phyloP scores from a whole-genome alignment of 2,888 invertebrate genomes.

The Pheosia gnoma region DNA sequence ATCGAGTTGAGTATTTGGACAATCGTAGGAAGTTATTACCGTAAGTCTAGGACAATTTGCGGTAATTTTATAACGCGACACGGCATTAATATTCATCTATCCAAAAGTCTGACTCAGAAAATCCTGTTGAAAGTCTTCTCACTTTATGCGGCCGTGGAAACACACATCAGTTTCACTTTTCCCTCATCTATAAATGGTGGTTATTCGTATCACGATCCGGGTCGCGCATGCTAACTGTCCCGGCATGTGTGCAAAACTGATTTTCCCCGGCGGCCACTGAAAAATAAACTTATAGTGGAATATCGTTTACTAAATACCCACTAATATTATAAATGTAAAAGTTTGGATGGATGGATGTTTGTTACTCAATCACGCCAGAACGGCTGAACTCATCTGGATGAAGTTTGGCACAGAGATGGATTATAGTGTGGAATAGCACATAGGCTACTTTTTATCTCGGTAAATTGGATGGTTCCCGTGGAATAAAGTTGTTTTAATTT shows the following conservation, averaged over 20 bases:
- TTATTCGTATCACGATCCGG: constrained; percentile 78
- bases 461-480: no score
- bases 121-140: constrained; percentile 79
- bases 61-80: constrained; percentile 42
- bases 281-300: constrained; percentile 28
- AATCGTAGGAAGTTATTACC: constrained; percentile 62
- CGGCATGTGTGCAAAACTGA: constrained; percentile 51
- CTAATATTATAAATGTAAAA: no score
- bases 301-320: constrained; percentile 11
- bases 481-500: no score
- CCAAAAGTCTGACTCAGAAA: constrained; percentile 50
- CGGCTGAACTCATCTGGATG: no score
- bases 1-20: constrained; percentile 49
- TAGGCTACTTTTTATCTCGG: no score
- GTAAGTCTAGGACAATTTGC: constrained; percentile 50
- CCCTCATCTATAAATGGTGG: constrained; percentile 69
- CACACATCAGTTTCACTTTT: constrained; percentile 81
- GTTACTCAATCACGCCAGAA: no score
- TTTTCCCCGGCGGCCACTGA: constrained; percentile 42
- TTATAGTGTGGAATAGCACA: no score
- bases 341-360: no score
- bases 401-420: no score
- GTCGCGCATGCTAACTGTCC: constrained; percentile 72
- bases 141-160: constrained; percentile 61
- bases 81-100: constrained; percentile 37